Evolutionary conservation across 2,797 vertebrate genomes (phyloP).

Genomic region (Coreius guichenoti): DNA sequence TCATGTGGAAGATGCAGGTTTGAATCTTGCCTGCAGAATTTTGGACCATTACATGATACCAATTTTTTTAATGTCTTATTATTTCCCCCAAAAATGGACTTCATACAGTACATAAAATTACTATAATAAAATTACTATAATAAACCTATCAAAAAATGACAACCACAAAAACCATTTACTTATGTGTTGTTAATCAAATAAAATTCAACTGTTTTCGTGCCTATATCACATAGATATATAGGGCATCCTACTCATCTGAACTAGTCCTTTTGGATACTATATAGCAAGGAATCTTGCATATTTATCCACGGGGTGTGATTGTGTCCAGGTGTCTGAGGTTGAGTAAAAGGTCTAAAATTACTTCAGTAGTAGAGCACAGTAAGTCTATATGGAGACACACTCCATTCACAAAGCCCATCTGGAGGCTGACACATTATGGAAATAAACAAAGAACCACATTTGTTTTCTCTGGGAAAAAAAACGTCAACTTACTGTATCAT

Average conservation of each 20-base stretch:
- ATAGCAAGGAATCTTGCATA: not conserved
- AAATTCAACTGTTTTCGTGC: not conserved
- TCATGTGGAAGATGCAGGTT: not conserved
- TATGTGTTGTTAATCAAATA: not conserved
- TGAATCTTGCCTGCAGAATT: not conserved
- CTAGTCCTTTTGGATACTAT: not conserved
- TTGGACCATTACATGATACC: not conserved
- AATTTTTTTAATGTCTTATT: not conserved
- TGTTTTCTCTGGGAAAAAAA: conserved; percentile 18
- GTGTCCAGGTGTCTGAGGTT: conserved; percentile 7
- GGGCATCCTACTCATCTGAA: not conserved
- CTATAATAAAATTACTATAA: too few relatives aligned
- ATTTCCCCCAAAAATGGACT: not conserved
- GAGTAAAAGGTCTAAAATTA: conserved; percentile 28
- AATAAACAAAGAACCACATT: conserved; percentile 31
- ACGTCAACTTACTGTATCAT: conserved; percentile 16
- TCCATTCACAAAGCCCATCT: conserved; percentile 18
- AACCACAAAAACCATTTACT: not conserved
- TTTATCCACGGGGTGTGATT: not conserved
- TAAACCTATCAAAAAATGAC: not conserved
- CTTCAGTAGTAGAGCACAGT: not conserved
- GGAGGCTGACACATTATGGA: not conserved
- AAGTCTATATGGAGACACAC: not conserved
- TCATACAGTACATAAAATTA: not conserved
- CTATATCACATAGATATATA: not conserved